Evolutionary conservation across 2,888 invertebrate species (phyloP).

Genomic region (Acleris sparsana): DNA sequence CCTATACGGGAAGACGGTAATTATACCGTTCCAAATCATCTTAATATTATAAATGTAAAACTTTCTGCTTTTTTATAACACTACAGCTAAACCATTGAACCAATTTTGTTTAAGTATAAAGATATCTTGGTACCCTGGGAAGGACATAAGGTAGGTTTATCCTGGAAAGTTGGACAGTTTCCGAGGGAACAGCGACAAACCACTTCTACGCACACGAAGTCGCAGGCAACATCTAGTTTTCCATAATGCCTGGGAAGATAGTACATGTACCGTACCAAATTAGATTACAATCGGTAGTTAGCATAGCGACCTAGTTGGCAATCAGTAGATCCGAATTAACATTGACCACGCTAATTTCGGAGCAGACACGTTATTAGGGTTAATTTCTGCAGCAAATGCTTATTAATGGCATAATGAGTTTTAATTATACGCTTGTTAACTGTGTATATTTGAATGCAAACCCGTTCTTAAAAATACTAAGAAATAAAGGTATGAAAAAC

Average conservation of each 20-base stretch:
- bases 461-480: background rate
- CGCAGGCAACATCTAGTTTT: no score
- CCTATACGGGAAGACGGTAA: background rate
- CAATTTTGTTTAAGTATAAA: no score
- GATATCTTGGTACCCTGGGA: no score
- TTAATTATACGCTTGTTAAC: slow-evolving; percentile 23
- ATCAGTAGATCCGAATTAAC: slow-evolving; percentile 26
- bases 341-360: slow-evolving; percentile 33
- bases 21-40: slow-evolving; percentile 6
- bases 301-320: slow-evolving; percentile 25
- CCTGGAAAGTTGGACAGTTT: no score
- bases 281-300: slow-evolving; percentile 27
- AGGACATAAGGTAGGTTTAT: no score
- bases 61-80: no score
- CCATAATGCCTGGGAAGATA: no score
- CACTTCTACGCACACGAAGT: no score
- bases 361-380: slow-evolving; percentile 30
- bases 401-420: slow-evolving; percentile 17
- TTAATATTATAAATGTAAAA: no score
- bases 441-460: background rate
- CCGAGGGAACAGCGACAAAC: no score
- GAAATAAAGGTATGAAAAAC: background rate
- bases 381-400: slow-evolving; percentile 18
- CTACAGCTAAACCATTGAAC: no score
- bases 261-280: background rate